Evolutionary conservation across 1,140 invertebrate genomes (phyloP), one percentile per base, ranked within the genome.

Genomic region (Leptinotarsa undecemlineata): DNA sequence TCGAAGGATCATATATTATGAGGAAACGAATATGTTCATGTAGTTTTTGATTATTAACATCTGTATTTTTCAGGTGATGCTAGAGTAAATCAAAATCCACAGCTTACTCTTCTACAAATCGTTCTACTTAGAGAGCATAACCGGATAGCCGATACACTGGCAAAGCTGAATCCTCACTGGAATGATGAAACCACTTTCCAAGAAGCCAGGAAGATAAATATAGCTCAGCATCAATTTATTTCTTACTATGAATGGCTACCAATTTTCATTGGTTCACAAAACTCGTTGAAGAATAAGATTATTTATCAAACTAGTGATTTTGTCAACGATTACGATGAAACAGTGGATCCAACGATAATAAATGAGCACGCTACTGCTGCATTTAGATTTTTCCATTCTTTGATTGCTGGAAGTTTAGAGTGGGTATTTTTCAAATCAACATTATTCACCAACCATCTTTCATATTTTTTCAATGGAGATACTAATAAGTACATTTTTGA

Each of bases 51-150:
- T 57, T 57, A 57, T 5, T 57, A 57, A 57, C 17, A 4, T 57
- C 51, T 19, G n/a, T 11, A 23, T 21, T 51, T 21, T 13, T 51
- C 75, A 91, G 96, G 97, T 76, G 96, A 98, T 81, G 86, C 88
- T 26, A 87, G 96, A 75, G 92, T 92, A 0, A 99, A 98, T 86
- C 96, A 98, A 83, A 95, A 95, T 79, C 90, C 93, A 0, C 91
- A 93, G 73, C 82, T 97, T 48, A 91, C 94, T 1, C 86, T 94
- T 5, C 85, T 98, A 0, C 96, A 98, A 79, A 92, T 94, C 0
- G 83, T 98, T 4, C 88, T 95, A 62, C 86, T 97, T 71, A 87
- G 97, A 74, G 94, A 98, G 83, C 97, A 99, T 84, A 99, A 99
- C 85, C 88, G 94, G 63, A 87, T 98, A 20, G 95, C 96, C 1